phyloP scores from a whole-genome alignment of 1,140 invertebrate species.

The Drosophila ogumai region DNA sequence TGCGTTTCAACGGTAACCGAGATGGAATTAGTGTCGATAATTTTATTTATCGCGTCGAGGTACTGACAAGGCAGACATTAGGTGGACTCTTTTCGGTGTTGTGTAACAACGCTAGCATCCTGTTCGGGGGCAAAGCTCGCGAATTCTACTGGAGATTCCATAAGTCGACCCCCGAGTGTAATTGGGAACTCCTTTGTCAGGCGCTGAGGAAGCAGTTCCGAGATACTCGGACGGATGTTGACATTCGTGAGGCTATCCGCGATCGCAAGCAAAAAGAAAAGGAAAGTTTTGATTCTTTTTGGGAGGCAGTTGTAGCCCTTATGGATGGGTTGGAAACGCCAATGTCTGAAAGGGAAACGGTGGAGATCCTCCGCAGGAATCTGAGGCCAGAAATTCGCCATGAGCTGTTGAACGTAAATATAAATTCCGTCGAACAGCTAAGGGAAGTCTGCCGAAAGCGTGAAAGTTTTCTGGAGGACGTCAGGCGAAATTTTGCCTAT shows the following conservation, averaged over 20 bases:
- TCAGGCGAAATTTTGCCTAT: no score
- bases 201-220: no score
- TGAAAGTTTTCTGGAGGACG: no score
- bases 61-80: background rate
- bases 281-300: background rate
- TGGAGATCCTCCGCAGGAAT: background rate
- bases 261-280: constrained; percentile 4
- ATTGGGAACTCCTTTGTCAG: no score
- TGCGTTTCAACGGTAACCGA: background rate
- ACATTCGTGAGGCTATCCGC: background rate
- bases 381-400: background rate
- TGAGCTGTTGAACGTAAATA: constrained; percentile 3
- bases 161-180: background rate
- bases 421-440: background rate
- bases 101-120: background rate
- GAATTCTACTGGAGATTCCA: constrained; percentile 6
- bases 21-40: background rate
- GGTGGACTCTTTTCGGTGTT: background rate
- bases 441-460: background rate
- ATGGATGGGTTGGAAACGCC: background rate
- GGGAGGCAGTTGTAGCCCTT: background rate
- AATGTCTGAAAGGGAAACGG: background rate
- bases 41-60: constrained; percentile 9
- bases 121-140: background rate
- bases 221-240: background rate